These are phyloP conservation scores for Oceanodroma leucorhoa DNA, from an alignment of 2,797 vertebrate genomes.

Conservation along the genomic window DNA sequence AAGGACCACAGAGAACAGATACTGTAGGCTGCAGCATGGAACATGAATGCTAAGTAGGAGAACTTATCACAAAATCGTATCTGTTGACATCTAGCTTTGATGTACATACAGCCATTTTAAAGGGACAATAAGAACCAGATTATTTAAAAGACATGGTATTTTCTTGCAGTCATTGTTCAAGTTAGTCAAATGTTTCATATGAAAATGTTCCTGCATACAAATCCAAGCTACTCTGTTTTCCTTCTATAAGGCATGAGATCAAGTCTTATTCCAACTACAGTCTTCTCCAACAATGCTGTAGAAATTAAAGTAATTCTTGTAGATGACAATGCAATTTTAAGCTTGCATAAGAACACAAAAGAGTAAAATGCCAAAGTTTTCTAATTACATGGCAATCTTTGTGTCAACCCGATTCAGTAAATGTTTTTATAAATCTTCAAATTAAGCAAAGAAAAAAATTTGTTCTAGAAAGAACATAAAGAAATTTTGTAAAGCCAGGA, in stretches of 20 bases:
- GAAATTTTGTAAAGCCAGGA: neutral
- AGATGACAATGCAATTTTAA: neutral
- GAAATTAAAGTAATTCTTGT: neutral
- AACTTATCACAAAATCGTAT: neutral
- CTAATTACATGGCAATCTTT: neutral
- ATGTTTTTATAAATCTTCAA: neutral
- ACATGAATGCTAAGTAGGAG: neutral
- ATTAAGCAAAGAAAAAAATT: neutral
- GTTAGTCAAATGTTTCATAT: neutral
- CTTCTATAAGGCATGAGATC: neutral
- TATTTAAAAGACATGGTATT: neutral
- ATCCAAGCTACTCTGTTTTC: neutral
- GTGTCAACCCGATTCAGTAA: neutral
- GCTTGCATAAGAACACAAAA: neutral
- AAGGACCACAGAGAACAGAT: neutral
- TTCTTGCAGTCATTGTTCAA: neutral
- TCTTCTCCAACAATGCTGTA: neutral
- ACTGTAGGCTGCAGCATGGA: neutral
- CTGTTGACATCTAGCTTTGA: neutral
- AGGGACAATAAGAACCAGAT: neutral
- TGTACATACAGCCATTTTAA: neutral
- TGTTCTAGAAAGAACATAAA: neutral
- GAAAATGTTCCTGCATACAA: neutral
- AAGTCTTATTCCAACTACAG: neutral
- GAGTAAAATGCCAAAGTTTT: neutral